phyloP scores from a whole-genome alignment of 64 coral and sea anemone genomes.

The Porites australiensis region DNA sequence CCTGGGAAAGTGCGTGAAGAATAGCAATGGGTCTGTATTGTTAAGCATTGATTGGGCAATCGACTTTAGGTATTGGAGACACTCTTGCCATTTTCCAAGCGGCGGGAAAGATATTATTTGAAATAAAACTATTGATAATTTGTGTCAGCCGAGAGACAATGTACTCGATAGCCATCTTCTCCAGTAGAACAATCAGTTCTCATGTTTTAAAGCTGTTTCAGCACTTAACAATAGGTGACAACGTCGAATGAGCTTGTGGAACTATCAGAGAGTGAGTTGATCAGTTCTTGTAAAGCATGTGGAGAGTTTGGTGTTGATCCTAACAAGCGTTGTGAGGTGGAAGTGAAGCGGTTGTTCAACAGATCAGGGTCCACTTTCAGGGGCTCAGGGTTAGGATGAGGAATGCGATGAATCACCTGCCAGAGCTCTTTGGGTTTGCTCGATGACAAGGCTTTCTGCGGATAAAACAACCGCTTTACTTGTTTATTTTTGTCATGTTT shows the following conservation, averaged over 20 bases:
- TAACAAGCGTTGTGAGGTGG: neutral
- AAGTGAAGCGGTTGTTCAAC: neutral
- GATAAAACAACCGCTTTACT: neutral
- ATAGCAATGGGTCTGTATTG: too few relatives aligned
- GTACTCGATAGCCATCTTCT: neutral
- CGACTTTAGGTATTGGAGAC: neutral
- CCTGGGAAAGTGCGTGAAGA: too few relatives aligned
- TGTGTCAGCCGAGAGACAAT: neutral
- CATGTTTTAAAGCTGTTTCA: too few relatives aligned
- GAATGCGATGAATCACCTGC: neutral
- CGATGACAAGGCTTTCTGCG: neutral
- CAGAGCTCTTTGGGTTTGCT: slow-evolving; percentile 8
- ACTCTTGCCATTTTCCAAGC: neutral
- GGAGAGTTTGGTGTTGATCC: too few relatives aligned
- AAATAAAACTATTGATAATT: neutral
- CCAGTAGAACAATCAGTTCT: too few relatives aligned
- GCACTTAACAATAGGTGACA: too few relatives aligned
- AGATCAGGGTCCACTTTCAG: neutral
- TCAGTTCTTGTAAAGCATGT: too few relatives aligned
- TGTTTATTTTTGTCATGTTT: neutral
- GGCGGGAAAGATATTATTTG: neutral
- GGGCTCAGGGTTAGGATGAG: neutral
- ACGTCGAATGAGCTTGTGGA: too few relatives aligned
- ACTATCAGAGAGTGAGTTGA: too few relatives aligned
- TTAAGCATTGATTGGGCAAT: too few relatives aligned